Conservation (phyloP, 2,888 invertebrate species). For the Tuberolachnus salignus region DNA sequence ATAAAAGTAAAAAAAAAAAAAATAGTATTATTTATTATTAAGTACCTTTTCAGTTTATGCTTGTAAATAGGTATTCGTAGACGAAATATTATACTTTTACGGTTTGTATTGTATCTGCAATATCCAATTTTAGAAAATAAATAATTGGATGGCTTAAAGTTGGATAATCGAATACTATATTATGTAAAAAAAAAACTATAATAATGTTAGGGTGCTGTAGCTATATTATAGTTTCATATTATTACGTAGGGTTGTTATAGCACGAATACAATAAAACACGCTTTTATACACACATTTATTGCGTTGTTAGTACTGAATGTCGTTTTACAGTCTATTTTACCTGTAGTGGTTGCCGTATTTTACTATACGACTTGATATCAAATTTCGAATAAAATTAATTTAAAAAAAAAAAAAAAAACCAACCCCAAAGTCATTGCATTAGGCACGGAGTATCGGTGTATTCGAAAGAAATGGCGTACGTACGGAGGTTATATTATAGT, state of each 20-base stretch:
- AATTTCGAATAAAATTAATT: too few species aligned
- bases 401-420: too few species aligned
- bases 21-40: too few species aligned
- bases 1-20: too few species aligned
- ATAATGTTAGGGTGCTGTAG: slow-evolving; percentile 9
- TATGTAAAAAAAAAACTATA: not conserved
- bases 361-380: too few species aligned
- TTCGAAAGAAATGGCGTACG: too few species aligned
- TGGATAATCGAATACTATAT: slow-evolving; percentile 42
- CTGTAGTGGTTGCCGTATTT: not conserved
- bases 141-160: slow-evolving; percentile 43
- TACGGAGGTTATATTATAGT: not conserved
- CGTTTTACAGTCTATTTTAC: not conserved
- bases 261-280: slow-evolving; percentile 1
- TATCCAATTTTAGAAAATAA: slow-evolving; percentile 51
- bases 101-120: not conserved
- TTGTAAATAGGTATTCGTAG: not conserved
- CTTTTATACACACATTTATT: not conserved
- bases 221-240: not conserved
- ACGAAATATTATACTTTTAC: not conserved
- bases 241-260: not conserved
- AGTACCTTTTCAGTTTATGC: too few species aligned
- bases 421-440: too few species aligned
- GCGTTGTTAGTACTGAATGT: not conserved
- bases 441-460: too few species aligned